These are phyloP conservation scores for Rutpela maculata DNA, from an alignment of 2,888 invertebrate species.

Conservation along the genomic window DNA sequence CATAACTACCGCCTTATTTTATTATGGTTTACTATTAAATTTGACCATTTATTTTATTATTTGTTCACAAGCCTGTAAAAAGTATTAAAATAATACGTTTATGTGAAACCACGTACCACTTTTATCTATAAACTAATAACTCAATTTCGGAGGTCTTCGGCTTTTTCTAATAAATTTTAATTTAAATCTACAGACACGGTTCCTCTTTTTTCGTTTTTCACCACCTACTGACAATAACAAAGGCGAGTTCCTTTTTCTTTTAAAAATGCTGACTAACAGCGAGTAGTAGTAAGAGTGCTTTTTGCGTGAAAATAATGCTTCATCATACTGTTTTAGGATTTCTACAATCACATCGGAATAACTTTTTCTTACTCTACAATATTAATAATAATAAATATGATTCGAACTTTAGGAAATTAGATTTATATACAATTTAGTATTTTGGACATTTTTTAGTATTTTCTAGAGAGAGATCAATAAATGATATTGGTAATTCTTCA, in stretches of 20 bases:
- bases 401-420: neutral
- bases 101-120: neutral
- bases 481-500: no score
- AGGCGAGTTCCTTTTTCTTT: slow-evolving; percentile 17
- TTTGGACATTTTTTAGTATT: neutral
- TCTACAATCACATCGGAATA: neutral
- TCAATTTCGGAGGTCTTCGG: slow-evolving; percentile 10
- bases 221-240: neutral
- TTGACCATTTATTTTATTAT: neutral
- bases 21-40: no score
- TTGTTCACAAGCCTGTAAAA: neutral
- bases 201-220: slow-evolving; percentile 12
- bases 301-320: slow-evolving; percentile 9
- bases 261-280: slow-evolving; percentile 36
- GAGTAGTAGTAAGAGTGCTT: slow-evolving; percentile 19
- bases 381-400: slow-evolving; percentile 4
- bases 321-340: slow-evolving; percentile 3
- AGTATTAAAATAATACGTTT: neutral
- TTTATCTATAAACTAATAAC: slow-evolving; percentile 13
- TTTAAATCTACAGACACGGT: slow-evolving; percentile 14
- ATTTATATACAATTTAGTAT: neutral
- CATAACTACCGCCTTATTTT: no score
- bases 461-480: no score
- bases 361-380: neutral
- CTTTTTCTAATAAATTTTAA: slow-evolving; percentile 12